Conservation (phyloP, 1,140 invertebrate species). For the Amyelois transitella region DNA sequence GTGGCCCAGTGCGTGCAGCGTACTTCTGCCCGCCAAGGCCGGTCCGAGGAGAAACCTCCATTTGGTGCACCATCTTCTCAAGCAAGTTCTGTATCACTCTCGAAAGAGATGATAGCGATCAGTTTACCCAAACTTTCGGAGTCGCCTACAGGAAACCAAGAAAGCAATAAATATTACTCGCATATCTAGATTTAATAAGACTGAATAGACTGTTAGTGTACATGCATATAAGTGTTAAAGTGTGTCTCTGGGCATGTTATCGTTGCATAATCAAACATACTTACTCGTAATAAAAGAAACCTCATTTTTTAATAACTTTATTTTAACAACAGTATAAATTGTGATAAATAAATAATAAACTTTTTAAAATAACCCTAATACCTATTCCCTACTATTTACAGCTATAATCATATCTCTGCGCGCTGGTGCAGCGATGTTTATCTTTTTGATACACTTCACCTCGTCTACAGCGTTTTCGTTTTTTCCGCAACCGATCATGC, state of each 20-base stretch:
- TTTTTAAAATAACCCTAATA: too few relatives aligned
- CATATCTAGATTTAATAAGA: neutral
- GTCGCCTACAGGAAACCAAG: slow-evolving; percentile 45
- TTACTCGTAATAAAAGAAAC: too few relatives aligned
- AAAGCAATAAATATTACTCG: slow-evolving; percentile 9
- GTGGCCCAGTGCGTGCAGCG: slow-evolving; percentile 35
- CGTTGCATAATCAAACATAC: too few relatives aligned
- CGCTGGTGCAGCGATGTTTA: slow-evolving; percentile 49
- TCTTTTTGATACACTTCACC: slow-evolving; percentile 51
- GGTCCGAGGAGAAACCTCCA: slow-evolving; percentile 26
- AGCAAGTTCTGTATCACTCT: slow-evolving; percentile 62
- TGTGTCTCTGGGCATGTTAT: too few relatives aligned
- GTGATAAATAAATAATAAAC: too few relatives aligned
- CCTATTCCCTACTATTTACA: neutral
- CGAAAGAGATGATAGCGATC: slow-evolving; percentile 50
- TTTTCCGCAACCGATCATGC: slow-evolving; percentile 35
- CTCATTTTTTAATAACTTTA: too few relatives aligned
- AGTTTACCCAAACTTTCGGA: slow-evolving; percentile 40
- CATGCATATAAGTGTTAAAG: too few relatives aligned
- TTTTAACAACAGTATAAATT: too few relatives aligned
- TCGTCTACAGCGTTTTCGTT: slow-evolving; percentile 42
- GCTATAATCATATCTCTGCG: slow-evolving; percentile 46
- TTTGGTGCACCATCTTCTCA: slow-evolving; percentile 63
- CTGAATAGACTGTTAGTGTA: neutral
- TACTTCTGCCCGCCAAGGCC: slow-evolving; percentile 59